Base-by-base conservation (phyloP, 2,888 invertebrate species). In the Rhorus exstirpatorius region DNA sequence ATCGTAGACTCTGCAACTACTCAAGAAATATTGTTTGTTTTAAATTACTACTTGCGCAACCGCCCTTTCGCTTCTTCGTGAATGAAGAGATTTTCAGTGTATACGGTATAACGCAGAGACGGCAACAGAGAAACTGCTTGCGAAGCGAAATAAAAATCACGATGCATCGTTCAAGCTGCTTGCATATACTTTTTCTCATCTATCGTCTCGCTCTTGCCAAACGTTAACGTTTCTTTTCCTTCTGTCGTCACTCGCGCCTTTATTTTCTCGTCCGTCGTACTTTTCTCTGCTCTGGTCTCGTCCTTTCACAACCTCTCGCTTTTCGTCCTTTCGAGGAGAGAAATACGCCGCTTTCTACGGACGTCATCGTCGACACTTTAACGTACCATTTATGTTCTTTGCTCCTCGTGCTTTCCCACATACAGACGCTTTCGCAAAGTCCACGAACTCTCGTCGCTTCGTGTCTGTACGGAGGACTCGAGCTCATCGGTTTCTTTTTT, bases 91-190 rank as follows among this genome's bases (percentile, higher is more conserved):
- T 72, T 49, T 14, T 72, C 49, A 7, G 38, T 61, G 49, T 8
- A 17, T 4, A 19, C 3, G 10, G 17, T 3, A 12, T 35, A 51
- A 31, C 26, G 35, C n/a, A 63, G 46, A 60, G 19, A 44, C 26
- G 19, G 51, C 7, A 44, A 61, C 17, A 61, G 49, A 78, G 44
- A 61, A 65, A 72, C 21, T 80, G 80, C 70, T 78, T 78, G 46
- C 68, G 75, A 85, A 82, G 81, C 68, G 61, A 80, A 79, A 83
- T 83, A 77, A 83, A 83, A 81, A 83, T 85, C 79, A 71, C 49
- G 71, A 67, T 53, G 63, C 72, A 80, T 75, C 81, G 74, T 81
- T 83, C 38, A 65, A 78, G 49, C 49, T 38, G 67, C 77, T 58
- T 8, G 3, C 10, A 10, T 24, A 38, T 26, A 21, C 38, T 58